A percentile compares a stretch with the other conserved stretches of the same genome.
These are phyloP conservation scores for Pseudolycoriella hygida DNA, from an alignment of 2,888 invertebrate genomes.

Conservation along the genomic window DNA sequence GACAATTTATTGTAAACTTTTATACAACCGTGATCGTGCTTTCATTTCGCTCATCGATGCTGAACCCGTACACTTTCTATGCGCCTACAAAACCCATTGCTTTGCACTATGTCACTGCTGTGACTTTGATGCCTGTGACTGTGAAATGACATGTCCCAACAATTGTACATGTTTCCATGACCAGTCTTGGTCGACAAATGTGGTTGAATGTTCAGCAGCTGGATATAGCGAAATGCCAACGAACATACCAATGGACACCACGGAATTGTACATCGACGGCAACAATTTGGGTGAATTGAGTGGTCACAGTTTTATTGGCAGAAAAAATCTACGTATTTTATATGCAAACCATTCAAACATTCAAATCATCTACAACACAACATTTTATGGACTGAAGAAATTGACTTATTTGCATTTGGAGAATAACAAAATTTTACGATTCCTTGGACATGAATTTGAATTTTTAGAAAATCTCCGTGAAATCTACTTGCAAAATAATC, in stretches of 20 bases:
- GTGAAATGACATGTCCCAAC: slow-evolving; percentile 89
- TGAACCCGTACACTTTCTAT: slow-evolving; percentile 77
- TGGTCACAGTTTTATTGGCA: slow-evolving; percentile 78
- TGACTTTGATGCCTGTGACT: slow-evolving; percentile 93
- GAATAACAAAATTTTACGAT: slow-evolving; percentile 61
- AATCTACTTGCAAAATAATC: slow-evolving; percentile 73
- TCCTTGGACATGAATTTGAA: slow-evolving; percentile 68
- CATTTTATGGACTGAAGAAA: slow-evolving; percentile 72
- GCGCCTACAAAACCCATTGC: slow-evolving; percentile 84
- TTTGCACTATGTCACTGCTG: slow-evolving; percentile 86
- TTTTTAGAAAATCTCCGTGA: slow-evolving; percentile 68
- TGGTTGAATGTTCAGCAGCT: slow-evolving; percentile 75
- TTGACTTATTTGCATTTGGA: slow-evolving; percentile 70
- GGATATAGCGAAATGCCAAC: slow-evolving; percentile 70
- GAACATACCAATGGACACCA: slow-evolving; percentile 88
- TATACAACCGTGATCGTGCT: slow-evolving; percentile 67
- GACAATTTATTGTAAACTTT: slow-evolving; percentile 72
- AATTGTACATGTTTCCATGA: slow-evolving; percentile 93
- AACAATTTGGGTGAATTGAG: slow-evolving; percentile 75
- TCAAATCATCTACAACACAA: slow-evolving; percentile 69
- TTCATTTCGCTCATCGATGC: slow-evolving; percentile 76
- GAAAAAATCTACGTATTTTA: slow-evolving; percentile 73
- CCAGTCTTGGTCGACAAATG: slow-evolving; percentile 82
- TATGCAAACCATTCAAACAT: slow-evolving; percentile 82
- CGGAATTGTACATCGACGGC: slow-evolving; percentile 84